These are phyloP conservation scores for Monochamus saltuarius DNA, from an alignment of 1,140 invertebrate genomes.

Conservation along the genomic window DNA sequence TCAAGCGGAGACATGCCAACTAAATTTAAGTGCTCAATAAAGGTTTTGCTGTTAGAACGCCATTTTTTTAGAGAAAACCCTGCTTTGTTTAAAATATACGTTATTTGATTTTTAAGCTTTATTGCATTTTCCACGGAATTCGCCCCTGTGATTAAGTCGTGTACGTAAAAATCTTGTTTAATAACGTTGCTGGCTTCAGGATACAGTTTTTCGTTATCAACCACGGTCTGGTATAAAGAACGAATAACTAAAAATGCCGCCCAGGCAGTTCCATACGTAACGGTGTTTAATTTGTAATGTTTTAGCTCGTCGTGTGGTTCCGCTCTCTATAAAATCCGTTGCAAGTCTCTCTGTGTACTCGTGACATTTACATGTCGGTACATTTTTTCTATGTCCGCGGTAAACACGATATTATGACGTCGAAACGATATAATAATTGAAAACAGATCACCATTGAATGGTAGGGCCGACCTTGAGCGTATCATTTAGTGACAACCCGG, in stretches of 20 bases:
- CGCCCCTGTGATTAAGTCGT: conserved; percentile 48
- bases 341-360: conserved; percentile 40
- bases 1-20: not conserved
- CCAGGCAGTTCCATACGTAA: conserved; percentile 45
- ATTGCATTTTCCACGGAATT: conserved; percentile 30
- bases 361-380: conserved; percentile 51
- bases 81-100: conserved; percentile 9
- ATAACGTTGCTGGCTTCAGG: conserved; percentile 25
- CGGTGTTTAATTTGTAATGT: conserved; percentile 38
- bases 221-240: conserved; percentile 21
- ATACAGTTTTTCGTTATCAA: conserved; percentile 9
- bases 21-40: too few species aligned
- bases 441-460: conserved; percentile 34
- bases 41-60: conserved; percentile 34
- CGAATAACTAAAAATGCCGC: conserved; percentile 45
- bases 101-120: conserved; percentile 18
- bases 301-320: conserved; percentile 23
- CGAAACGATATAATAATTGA: conserved; percentile 34
- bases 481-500: conserved; percentile 41
- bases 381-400: conserved; percentile 53
- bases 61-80: conserved; percentile 51
- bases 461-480: conserved; percentile 34
- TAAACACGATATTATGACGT: conserved; percentile 21
- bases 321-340: conserved; percentile 48
- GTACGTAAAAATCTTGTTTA: conserved; percentile 46